Base-by-base conservation (phyloP, 2,797 vertebrate species). In the Pagetopsis macropterus region DNA sequence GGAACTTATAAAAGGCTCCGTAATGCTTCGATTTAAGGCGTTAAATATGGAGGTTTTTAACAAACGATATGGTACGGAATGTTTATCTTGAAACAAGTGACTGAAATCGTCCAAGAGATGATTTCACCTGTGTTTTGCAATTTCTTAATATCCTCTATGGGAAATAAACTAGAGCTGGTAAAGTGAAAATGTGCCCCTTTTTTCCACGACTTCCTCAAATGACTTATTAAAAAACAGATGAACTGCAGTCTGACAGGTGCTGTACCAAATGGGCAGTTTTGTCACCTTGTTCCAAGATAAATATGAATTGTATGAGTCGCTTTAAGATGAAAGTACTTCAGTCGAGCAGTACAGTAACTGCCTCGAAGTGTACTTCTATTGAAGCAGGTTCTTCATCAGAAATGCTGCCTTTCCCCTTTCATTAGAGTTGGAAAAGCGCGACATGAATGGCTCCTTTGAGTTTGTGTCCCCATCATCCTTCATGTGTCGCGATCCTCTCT, bases 311-410 rank as follows among this genome's bases (percentile, higher is more conserved):
- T 21, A 21, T 2, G 21, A 21, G 21, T 21, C 21, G 2, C 4
- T 52, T 23, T 15, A 12, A 66, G 31, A 41, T n/a, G 19, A 62
- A 69, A 61, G 51, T 3, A 14, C 48, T 69, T 65, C 50, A 55
- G 41, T 15, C 9, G 21, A 44, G 50, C 64, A 54, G 67, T 11
- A 41, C 55, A 6, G 23, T 43, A 17, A 50, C 54, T 19, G 50
- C 17, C 1, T 72, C 49, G 45, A 51, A 63, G 68, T 83, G 23
- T 23, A 43, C 65, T 77, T 62, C 69, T 33, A 77, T 12, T 78
- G 68, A 84, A 79, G 78, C 56, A 55, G 59, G 54, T 41, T 85
- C 78, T 75, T 76, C 70, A 85, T 89, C 74, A 86, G 73, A 81
- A 75, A 83, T 77, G 68, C 76, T 1, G 33, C 45, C 67, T 71